A percentile compares a stretch with the other conserved stretches of the same genome.
phyloP scores from a whole-genome alignment of 2,113 vertebrate species.

The Cephalopterus ornatus region DNA sequence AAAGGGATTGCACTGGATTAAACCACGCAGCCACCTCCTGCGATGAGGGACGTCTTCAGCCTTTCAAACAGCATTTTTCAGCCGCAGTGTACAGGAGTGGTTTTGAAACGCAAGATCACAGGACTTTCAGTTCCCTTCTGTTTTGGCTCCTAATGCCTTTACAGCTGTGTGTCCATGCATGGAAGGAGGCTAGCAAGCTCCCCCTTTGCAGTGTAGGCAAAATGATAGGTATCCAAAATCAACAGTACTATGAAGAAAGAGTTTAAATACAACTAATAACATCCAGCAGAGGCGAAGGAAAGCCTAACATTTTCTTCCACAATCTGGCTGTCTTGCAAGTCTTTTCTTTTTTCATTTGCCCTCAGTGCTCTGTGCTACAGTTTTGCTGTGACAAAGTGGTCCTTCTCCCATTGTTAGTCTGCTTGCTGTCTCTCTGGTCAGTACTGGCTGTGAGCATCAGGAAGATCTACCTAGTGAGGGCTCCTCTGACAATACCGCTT shows the following conservation, averaged over 20 bases:
- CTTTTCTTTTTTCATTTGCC: not conserved
- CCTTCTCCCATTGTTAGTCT: not conserved
- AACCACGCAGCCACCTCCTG: not conserved
- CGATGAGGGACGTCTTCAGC: not conserved
- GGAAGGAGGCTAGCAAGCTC: not conserved
- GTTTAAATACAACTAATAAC: not conserved
- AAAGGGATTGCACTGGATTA: not conserved
- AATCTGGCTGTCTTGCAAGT: not conserved
- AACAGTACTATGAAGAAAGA: not conserved
- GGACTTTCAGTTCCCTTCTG: not conserved
- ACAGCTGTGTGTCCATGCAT: not conserved
- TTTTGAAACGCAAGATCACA: not conserved
- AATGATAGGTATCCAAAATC: not conserved
- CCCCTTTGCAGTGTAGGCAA: not conserved
- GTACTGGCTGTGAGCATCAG: not conserved
- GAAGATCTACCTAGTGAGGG: not conserved
- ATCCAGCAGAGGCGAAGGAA: not conserved
- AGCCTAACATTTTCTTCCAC: not conserved
- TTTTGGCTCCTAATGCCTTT: not conserved
- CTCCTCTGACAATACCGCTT: not conserved
- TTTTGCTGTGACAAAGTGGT: not conserved
- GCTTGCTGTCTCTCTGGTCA: not conserved
- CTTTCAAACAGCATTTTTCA: not conserved
- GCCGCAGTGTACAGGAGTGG: not conserved
- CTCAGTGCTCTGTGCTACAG: rapidly evolving